These are phyloP conservation scores for Chionis minor DNA, from an alignment of 2,113 vertebrate species.

Conservation along the genomic window DNA sequence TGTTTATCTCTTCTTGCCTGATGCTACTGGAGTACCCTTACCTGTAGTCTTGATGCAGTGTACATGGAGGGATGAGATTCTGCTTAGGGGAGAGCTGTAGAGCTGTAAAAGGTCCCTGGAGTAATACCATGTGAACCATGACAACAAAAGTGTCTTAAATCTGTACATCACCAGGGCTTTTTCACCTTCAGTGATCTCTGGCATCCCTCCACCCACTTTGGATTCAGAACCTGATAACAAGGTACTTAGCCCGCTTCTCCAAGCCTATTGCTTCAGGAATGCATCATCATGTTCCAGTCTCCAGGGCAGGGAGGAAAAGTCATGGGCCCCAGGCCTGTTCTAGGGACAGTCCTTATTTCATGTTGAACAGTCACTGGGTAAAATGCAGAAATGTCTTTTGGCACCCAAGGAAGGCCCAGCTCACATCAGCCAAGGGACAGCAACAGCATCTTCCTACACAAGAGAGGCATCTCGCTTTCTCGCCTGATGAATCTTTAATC, in stretches of 20 bases:
- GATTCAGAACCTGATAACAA: background rate
- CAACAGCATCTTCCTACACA: background rate
- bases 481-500: background rate
- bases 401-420: background rate
- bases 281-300: background rate
- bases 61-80: background rate
- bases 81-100: background rate
- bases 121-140: background rate
- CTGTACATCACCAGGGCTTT: background rate
- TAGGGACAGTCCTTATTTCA: background rate
- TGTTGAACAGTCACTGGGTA: background rate
- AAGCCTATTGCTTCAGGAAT: background rate
- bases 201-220: background rate
- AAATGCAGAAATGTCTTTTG: background rate
- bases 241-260: background rate
- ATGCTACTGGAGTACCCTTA: background rate
- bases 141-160: background rate
- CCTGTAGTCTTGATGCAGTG: rapidly evolving
- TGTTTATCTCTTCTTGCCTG: background rate
- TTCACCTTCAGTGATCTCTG: background rate
- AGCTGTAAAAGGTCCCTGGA: background rate
- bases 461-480: rapidly evolving
- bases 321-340: background rate
- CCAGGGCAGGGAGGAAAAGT: background rate
- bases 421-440: background rate